Base-by-base conservation (phyloP, 2,113 vertebrate genomes). In the Cynoglossus semilaevis region DNA sequence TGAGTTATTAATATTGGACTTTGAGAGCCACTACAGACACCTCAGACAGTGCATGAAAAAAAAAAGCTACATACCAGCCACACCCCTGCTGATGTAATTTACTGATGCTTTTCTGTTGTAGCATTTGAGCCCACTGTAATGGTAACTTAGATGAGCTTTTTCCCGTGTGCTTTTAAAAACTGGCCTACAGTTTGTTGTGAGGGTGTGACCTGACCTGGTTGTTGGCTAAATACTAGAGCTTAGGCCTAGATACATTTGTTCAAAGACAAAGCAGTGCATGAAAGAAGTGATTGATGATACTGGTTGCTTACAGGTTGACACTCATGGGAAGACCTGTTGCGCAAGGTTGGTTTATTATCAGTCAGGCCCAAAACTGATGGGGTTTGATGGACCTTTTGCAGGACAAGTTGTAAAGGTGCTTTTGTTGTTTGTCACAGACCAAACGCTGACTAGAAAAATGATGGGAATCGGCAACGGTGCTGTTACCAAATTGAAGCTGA, bases 1-100 rank as follows among this genome's bases (percentile, higher is more conserved):
- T 77, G 59, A 73, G 62, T 69, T 57, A 45, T 51, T 67, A 35
- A 59, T 58, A 41, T 70, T 71, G 57, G 53, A 54, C 78, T 76
- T 51, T 37, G 37, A 43, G 43, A 82, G 43, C 36, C 14, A 5
- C 17, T 54, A 40, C 50, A 66, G 45, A 74, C 42, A 40, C 15
- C 50, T 37, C 16, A 67, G 56, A 58, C 1, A 17, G 46, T 16
- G 47, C 47, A 72, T 58, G 8, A 51, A 60, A 58, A 63, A 58
- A 51, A 66, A 41, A 58, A 44, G 49, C 46, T 43, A 9, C 15
- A 45, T 46, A 38, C 36, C 48, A 36, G 37, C 9, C 37, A 6
- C 34, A 63, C 34, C 29, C 35, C 49, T 18, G 49, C 42, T 74
- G 67, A 67, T 53, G 19, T 60, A 69, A 38, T 67, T 65, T 19